Percentiles rank a stretch among this genome's conserved stretches.
These are phyloP conservation scores for Bimastos eiseni DNA, from an alignment of 2,888 invertebrate genomes.

Conservation along the genomic window DNA sequence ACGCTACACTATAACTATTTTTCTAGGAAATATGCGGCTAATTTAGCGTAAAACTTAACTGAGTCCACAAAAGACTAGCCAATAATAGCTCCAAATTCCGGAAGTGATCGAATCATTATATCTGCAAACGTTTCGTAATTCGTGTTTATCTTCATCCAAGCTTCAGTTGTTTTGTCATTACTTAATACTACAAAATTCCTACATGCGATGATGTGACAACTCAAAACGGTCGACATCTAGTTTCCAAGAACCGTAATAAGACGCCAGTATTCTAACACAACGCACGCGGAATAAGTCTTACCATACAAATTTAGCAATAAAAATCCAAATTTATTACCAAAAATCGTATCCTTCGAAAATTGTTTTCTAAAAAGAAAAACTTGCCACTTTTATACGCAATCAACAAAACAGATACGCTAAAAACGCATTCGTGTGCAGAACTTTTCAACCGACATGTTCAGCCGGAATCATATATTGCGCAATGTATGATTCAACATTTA, in stretches of 20 bases:
- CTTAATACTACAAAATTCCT: too few relatives aligned
- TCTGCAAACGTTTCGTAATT: too few relatives aligned
- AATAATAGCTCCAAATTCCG: too few relatives aligned
- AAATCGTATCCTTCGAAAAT: not conserved
- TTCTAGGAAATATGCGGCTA: too few relatives aligned
- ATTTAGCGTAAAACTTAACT: too few relatives aligned
- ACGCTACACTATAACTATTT: too few relatives aligned
- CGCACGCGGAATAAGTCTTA: not conserved
- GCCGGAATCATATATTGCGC: not conserved
- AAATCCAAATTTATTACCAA: slow-evolving; percentile 4
- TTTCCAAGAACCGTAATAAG: not conserved
- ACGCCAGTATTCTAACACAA: not conserved
- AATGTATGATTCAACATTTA: not conserved
- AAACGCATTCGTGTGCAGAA: not conserved
- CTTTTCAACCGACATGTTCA: not conserved
- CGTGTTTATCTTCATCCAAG: too few relatives aligned
- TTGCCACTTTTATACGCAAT: not conserved
- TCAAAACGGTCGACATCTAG: not conserved
- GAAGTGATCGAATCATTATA: too few relatives aligned
- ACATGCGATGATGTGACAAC: too few relatives aligned
- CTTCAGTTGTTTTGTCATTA: too few relatives aligned
- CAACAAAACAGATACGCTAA: not conserved
- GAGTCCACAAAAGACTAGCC: too few relatives aligned
- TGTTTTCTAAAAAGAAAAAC: not conserved
- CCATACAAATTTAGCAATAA: not conserved